A percentile compares a stretch with the other conserved stretches of the same genome.
phyloP scores from a whole-genome alignment of 1,140 invertebrate species.

The Drosophila ohnishii region DNA sequence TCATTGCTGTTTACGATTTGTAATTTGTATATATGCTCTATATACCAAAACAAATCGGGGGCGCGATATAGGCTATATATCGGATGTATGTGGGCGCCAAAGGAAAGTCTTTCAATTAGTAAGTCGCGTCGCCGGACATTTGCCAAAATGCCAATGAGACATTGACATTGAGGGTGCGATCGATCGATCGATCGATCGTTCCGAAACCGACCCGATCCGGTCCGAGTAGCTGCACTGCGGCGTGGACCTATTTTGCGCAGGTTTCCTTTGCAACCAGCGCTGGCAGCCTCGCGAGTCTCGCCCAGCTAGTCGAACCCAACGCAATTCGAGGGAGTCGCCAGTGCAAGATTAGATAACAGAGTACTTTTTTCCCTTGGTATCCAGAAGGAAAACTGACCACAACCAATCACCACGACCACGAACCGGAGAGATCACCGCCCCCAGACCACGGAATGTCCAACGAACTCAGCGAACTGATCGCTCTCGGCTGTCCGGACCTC shows the following conservation, averaged over 20 bases:
- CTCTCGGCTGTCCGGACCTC: conserved; percentile 74
- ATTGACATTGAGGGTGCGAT: conserved; percentile 72
- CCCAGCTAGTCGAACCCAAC: conserved; percentile 66
- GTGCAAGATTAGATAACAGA: conserved; percentile 70
- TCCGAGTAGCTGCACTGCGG: conserved; percentile 15
- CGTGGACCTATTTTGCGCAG: conserved; percentile 37
- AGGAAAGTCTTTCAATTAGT: conserved; percentile 61
- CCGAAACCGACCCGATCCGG: conserved; percentile 16
- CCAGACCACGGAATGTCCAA: conserved; percentile 63
- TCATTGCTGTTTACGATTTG: conserved; percentile 69
- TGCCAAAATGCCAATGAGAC: conserved; percentile 80
- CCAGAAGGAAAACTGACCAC: conserved; percentile 24
- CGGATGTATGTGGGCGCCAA: conserved; percentile 47
- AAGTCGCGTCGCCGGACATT: conserved; percentile 64
- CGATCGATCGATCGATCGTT: conserved; percentile 13
- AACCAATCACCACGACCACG: conserved; percentile 7
- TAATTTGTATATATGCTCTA: conserved; percentile 42
- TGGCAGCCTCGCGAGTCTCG: conserved; percentile 68
- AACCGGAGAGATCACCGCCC: background rate
- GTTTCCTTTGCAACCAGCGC: conserved; percentile 66
- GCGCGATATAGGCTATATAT: conserved; percentile 16
- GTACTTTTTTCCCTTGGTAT: conserved; percentile 25
- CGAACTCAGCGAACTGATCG: conserved; percentile 80
- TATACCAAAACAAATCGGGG: conserved; percentile 38
- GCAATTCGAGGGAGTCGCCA: conserved; percentile 63